phyloP scores from a whole-genome alignment of 2,888 invertebrate genomes.

The Palloptera scutellata region DNA sequence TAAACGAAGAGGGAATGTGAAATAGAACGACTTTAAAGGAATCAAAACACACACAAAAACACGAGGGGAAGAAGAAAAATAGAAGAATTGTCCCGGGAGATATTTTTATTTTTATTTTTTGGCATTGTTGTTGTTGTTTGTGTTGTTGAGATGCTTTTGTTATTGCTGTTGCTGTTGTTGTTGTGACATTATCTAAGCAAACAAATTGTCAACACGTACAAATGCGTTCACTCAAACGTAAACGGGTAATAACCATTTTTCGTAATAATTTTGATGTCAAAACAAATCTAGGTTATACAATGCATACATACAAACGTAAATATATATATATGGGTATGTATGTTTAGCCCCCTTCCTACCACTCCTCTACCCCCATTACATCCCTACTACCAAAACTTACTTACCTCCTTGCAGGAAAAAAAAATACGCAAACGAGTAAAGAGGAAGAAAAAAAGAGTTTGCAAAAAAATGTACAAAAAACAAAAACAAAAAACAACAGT shows the following conservation, averaged over 20 bases:
- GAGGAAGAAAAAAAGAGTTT: conserved; percentile 1
- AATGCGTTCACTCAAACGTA: conserved; percentile 61
- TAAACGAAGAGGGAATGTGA: neutral
- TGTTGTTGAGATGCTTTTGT: conserved; percentile 29
- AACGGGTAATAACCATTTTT: conserved; percentile 61
- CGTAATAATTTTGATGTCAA: conserved; percentile 54
- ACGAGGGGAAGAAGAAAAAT: too few relatives aligned
- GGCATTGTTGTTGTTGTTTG: conserved; percentile 23
- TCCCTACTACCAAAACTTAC: neutral
- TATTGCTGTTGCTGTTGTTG: conserved; percentile 42
- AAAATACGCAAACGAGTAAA: neutral
- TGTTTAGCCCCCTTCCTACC: neutral
- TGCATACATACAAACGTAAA: conserved; percentile 29
- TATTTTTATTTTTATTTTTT: neutral
- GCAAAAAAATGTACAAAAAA: conserved; percentile 2
- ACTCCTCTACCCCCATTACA: neutral
- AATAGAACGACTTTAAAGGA: neutral
- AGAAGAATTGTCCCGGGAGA: too few relatives aligned
- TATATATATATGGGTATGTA: neutral
- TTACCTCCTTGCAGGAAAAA: neutral
- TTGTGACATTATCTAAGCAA: conserved; percentile 52
- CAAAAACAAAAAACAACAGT: conserved; percentile 11
- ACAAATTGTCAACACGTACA: conserved; percentile 61
- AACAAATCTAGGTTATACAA: conserved; percentile 57
- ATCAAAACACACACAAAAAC: too few relatives aligned